Percentiles rank a stretch among this genome's conserved stretches.
Evolutionary conservation across 2,888 invertebrate genomes (phyloP).

Genomic region (Crepidodera aurea): DNA sequence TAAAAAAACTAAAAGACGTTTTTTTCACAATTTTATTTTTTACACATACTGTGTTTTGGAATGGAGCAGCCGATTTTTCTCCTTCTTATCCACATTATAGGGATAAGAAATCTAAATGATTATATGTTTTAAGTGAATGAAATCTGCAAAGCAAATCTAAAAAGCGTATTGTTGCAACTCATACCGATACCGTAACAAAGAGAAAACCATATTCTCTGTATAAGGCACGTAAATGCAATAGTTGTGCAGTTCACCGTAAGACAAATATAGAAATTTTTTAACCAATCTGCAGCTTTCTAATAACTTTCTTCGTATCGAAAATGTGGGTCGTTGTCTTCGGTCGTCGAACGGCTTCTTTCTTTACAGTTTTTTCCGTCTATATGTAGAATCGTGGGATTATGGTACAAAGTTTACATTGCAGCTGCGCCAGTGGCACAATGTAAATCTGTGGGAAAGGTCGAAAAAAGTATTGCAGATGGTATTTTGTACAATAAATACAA

Average conservation of each 20-base stretch:
- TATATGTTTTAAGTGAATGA: no score
- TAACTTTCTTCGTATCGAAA: conserved; percentile 10
- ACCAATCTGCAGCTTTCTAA: conserved; percentile 9
- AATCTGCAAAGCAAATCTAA: no score
- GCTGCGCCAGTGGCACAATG: conserved; percentile 19
- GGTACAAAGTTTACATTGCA: conserved; percentile 22
- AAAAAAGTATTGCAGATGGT: conserved; percentile 22
- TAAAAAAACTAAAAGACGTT: no score
- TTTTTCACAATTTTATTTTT: no score
- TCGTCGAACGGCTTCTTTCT: not conserved
- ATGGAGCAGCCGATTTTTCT: no score
- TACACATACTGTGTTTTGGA: no score
- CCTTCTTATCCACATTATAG: no score
- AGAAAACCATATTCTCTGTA: not conserved
- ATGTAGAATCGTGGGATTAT: conserved; percentile 14
- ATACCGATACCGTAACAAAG: no score
- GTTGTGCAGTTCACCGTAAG: not conserved
- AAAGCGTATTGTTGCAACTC: no score
- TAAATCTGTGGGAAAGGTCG: conserved; percentile 15
- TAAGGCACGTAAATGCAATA: not conserved
- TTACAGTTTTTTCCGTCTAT: not conserved
- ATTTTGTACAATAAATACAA: not conserved
- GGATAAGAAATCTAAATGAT: no score
- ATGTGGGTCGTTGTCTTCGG: conserved; percentile 8
- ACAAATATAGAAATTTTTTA: conserved; percentile 3